These are phyloP conservation scores for Andrena camellia DNA, from an alignment of 2,888 invertebrate genomes.

Conservation along the genomic window DNA sequence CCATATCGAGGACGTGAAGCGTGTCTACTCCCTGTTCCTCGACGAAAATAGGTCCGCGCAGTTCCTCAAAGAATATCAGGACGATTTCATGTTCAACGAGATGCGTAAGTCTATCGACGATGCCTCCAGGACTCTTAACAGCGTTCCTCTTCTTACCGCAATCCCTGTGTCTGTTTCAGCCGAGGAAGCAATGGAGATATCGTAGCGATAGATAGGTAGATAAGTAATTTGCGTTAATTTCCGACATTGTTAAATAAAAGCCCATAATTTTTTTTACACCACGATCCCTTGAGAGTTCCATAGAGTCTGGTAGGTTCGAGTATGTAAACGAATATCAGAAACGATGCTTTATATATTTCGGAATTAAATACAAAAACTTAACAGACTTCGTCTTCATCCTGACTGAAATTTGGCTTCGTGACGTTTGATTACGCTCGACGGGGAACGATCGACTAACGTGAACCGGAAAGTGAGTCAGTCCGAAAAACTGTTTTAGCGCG, in stretches of 20 bases:
- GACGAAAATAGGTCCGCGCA: slow-evolving; percentile 97
- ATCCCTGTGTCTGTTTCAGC: slow-evolving; percentile 67
- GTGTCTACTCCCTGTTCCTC: slow-evolving; percentile 97
- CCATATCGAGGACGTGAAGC: slow-evolving; percentile 96
- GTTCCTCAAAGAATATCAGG: slow-evolving; percentile 97
- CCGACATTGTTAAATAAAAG: slow-evolving; percentile 27
- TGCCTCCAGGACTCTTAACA: background rate
- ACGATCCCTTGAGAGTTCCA: background rate
- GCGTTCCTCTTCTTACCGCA: background rate
- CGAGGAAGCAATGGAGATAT: slow-evolving; percentile 79
- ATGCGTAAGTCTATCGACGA: slow-evolving; percentile 67
- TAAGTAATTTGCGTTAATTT: slow-evolving; percentile 17
- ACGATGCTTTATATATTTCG: slow-evolving; percentile 47
- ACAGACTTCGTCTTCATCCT: slow-evolving; percentile 33
- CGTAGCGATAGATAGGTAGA: slow-evolving; percentile 59
- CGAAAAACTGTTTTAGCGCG: slow-evolving; percentile 79
- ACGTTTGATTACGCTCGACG: slow-evolving; percentile 32
- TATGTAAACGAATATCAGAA: slow-evolving; percentile 12
- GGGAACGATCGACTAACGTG: slow-evolving; percentile 25
- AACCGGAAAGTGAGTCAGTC: slow-evolving; percentile 70
- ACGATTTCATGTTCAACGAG: slow-evolving; percentile 97
- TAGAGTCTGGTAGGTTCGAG: no score
- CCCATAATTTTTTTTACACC: slow-evolving; percentile 10
- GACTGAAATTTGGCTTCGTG: slow-evolving; percentile 26
- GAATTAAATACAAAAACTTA: slow-evolving; percentile 60